Evolutionary conservation across 2,113 vertebrate species (phyloP).

Genomic region (Otus sunia): DNA sequence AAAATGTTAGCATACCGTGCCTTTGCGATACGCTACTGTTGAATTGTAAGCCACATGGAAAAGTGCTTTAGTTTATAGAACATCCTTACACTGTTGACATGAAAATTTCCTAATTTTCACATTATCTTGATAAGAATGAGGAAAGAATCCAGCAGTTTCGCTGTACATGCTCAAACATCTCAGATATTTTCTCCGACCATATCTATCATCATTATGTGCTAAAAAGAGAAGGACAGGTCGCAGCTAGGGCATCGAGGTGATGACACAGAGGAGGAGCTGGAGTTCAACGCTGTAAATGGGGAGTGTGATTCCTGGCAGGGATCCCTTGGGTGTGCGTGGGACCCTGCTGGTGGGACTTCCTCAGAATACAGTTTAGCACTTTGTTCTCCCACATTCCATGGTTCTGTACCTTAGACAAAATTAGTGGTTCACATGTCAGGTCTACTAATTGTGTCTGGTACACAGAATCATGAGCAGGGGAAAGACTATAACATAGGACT

Average conservation of each 20-base stretch:
- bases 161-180: neutral
- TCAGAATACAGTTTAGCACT: neutral
- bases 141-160: neutral
- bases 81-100: neutral
- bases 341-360: neutral
- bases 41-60: neutral
- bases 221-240: neutral
- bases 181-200: neutral
- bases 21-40: neutral
- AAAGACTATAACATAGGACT: neutral
- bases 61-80: neutral
- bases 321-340: accelerated
- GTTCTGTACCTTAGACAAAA: neutral
- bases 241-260: accelerated
- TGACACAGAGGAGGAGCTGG: neutral
- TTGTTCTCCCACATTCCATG: neutral
- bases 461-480: neutral
- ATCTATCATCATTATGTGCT: neutral
- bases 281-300: neutral
- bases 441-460: neutral
- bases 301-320: neutral
- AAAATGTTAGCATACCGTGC: neutral
- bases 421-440: neutral
- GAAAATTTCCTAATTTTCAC: neutral
- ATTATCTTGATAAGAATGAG: neutral